Evolutionary conservation across 2,113 vertebrate genomes (phyloP), one percentile per base, ranked within the genome.

Genomic region (Kryptolebias marmoratus): DNA sequence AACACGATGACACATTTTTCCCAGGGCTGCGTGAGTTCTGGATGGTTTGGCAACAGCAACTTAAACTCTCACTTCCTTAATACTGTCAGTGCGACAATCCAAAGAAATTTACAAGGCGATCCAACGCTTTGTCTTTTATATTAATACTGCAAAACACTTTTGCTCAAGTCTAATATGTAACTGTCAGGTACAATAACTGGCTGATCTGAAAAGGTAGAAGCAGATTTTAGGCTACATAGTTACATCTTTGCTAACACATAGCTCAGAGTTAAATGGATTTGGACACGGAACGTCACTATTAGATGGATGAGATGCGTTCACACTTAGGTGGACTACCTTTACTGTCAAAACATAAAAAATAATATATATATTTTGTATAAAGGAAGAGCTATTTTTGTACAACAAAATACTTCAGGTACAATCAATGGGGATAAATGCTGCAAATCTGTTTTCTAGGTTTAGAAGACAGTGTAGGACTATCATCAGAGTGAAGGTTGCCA

Each of bases 401-500:
- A 91, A 82, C 77, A 87, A 87, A 90, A 86, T 85, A 73, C 69
- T 73, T 77, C 61, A 85, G 85, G 71, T 92, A 88, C 82, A 90
- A 71, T 88, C 80, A 68, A 57, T 10, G 67, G 63, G 68, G 68
- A 75, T 81, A 82, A 87, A 88, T 84, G 71, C 79, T 64, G 60
- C 44, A 63, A 66, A 74, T 79, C 71, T 81, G 64, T 81, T 75
- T 71, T 79, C 75, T 66, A 28, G 0, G 36, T 73, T 82, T 59
- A 31, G 69, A 59, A 42, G 66, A 78, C 27, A 71, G 71, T 65
- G 55, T 53, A 73, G 22, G 22, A 9, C 1, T 1, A 15, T 9
- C 52, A 3, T 54, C 10, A 28, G 22, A 28, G 13, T 49, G 5
- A 49, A 16, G 48, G 16, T 16, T 18, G 5, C 16, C 16, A 7